Evolutionary conservation across 2,797 vertebrate genomes (phyloP), one percentile per base, ranked within the genome.

Genomic region (Phataginus tetradactyla): DNA sequence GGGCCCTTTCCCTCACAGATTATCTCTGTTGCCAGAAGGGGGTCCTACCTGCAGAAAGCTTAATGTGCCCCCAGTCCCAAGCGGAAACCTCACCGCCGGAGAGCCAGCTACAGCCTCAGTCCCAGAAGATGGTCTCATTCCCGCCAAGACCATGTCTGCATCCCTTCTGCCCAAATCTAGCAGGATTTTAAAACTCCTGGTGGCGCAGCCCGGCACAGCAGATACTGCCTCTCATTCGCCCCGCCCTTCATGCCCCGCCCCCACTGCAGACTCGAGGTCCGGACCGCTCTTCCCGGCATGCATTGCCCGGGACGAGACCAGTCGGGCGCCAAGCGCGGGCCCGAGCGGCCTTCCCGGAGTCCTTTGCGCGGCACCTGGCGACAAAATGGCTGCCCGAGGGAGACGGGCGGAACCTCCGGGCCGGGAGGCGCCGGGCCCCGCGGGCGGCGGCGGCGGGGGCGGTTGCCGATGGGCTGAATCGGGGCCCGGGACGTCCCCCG

Each of bases 331-430:
- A 79, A 96, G 90, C 94, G 97, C 96, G 71, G 97, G 88, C 91
- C 17, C 39, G 55, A 96, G 96, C 57, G 66, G 72, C 80, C 66
- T 96, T 96, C 97, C 97, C 97, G 55, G 63, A 74, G 71, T 94
- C 86, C 97, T 96, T 96, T 97, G 96, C 97, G 92, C 88, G 49
- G 91, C 91, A 84, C 95, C 95, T 97, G 97, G 97, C 80, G 97
- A 98, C 95, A 98, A 97, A 93, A 98, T 98, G 98, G 98, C 97
- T 95, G 98, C 96, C 94, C 98, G 95, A 97, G 98, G 98, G 86
- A 98, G 97, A 79, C 98, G 98, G 77, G 98, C 98, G 97, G 98
- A 98, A 96, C 97, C 98, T 94, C 96, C 97, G 32, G 95, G 89
- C 61, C 98, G 97, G 96, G 96, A 96, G 97, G 96, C 88, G 75